Percentiles rank a stretch among this genome's conserved stretches.
Evolutionary conservation across 1,140 invertebrate genomes (phyloP).

Genomic region (Acromyrmex echinatior): DNA sequence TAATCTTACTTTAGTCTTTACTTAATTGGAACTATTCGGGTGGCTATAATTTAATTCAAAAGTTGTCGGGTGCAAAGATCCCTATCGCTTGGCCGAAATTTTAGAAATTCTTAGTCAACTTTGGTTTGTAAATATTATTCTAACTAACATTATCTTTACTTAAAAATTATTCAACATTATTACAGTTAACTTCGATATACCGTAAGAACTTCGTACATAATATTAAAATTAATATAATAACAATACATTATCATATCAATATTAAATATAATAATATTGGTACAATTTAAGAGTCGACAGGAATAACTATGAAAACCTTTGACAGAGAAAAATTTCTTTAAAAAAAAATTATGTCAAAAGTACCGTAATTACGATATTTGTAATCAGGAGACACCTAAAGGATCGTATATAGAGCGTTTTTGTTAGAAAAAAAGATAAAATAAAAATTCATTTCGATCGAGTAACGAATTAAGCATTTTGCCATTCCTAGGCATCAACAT

Average conservation of each 20-base stretch:
- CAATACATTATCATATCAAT: background rate
- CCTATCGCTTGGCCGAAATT: background rate
- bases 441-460: no score
- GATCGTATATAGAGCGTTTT: no score
- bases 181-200: background rate
- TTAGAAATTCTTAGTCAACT: background rate
- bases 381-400: no score
- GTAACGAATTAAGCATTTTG: no score
- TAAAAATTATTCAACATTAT: conserved; percentile 7
- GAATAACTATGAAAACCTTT: no score
- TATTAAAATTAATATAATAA: background rate
- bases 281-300: background rate
- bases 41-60: background rate
- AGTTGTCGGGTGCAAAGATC: conserved; percentile 18
- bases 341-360: no score
- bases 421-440: no score
- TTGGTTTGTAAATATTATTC: background rate
- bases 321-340: no score
- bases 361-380: no score
- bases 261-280: background rate
- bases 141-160: background rate
- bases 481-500: no score
- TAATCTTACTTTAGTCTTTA: conserved; percentile 40
- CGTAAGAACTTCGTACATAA: no score
- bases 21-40: conserved; percentile 36